Evolutionary conservation across 2,113 vertebrate genomes (phyloP).

Genomic region (Ceyx margarethae): DNA sequence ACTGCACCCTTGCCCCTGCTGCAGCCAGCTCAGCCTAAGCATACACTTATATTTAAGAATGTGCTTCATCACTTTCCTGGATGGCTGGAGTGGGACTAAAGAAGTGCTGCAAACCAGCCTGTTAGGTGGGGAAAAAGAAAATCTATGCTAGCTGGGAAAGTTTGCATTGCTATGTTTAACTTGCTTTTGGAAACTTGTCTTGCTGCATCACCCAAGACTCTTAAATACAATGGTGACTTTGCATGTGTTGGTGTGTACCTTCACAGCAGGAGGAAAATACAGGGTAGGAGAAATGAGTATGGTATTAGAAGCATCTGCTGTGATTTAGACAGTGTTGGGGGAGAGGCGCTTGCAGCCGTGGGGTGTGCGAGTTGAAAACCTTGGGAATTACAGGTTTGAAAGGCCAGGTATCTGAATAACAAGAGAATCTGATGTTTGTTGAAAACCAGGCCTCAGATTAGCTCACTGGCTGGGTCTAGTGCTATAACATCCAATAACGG

Average conservation of each 20-base stretch:
- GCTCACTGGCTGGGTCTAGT: neutral
- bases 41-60: neutral
- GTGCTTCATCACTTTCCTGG: neutral
- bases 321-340: neutral
- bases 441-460: neutral
- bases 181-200: neutral
- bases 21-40: neutral
- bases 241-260: neutral
- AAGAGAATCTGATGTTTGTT: neutral
- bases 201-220: neutral
- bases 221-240: accelerated
- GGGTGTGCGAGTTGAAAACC: accelerated
- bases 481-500: neutral
- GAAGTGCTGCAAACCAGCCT: neutral
- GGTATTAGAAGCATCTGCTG: accelerated
- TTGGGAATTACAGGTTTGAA: accelerated
- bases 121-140: neutral
- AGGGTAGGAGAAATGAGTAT: neutral
- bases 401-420: neutral
- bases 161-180: neutral
- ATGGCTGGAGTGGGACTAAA: neutral
- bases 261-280: neutral
- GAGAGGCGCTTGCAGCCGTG: accelerated
- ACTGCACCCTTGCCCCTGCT: neutral
- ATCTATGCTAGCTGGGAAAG: neutral